These are phyloP conservation scores for Blastomussa wellsi DNA, from an alignment of 92 coral and sea anemone genomes.

Conservation along the genomic window DNA sequence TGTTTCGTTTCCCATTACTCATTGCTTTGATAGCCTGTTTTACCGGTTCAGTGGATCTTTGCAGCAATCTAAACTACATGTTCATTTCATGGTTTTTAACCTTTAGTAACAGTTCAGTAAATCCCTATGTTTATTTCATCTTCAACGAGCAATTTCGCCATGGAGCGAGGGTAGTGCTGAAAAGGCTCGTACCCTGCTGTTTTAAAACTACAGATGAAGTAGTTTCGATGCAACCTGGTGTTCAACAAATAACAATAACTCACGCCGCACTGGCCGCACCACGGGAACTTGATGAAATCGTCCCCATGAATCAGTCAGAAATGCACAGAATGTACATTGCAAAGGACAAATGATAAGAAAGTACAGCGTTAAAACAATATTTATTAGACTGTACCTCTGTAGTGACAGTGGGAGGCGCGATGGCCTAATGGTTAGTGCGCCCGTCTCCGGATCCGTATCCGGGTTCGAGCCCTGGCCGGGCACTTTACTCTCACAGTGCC, in stretches of 20 bases:
- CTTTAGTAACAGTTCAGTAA: slow-evolving; percentile 41
- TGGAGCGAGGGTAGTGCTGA: slow-evolving; percentile 41
- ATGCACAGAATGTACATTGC: background rate
- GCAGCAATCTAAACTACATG: background rate
- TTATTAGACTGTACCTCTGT: too few species aligned
- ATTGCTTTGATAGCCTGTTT: slow-evolving; percentile 14
- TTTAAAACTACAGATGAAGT: slow-evolving; percentile 24
- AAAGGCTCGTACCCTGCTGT: slow-evolving; percentile 17
- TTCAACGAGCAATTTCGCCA: slow-evolving; percentile 54
- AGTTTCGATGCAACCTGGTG: background rate
- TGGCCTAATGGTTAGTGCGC: too few species aligned
- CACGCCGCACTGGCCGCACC: background rate
- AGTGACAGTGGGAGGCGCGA: too few species aligned
- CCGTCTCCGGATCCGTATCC: too few species aligned
- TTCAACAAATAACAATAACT: background rate
- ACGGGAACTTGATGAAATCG: background rate
- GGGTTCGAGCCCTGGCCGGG: too few species aligned
- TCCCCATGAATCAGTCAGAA: background rate
- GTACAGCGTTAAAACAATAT: too few species aligned
- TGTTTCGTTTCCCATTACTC: slow-evolving; percentile 71
- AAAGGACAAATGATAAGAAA: background rate
- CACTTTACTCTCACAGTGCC: too few species aligned
- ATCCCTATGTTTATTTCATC: slow-evolving; percentile 60
- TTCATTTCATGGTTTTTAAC: slow-evolving; percentile 43
- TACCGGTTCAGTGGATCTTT: background rate